These are phyloP conservation scores for Camponotus pennsylvanicus DNA, from an alignment of 1,140 invertebrate genomes.

Conservation along the genomic window DNA sequence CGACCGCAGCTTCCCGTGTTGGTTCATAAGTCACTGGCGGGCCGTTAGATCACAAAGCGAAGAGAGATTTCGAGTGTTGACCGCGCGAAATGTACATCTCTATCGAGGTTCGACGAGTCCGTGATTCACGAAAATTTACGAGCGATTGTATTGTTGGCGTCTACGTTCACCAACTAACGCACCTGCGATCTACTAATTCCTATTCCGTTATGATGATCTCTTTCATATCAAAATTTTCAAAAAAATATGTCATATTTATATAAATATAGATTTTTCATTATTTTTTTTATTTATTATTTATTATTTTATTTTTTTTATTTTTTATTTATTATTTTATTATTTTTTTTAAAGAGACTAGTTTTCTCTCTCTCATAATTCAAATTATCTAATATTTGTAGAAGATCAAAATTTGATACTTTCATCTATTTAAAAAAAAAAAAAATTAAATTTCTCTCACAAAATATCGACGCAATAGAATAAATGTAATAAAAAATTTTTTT, in stretches of 20 bases:
- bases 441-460: neutral
- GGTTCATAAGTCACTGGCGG: constrained; percentile 54
- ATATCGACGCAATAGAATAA: neutral
- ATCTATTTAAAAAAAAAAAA: neutral
- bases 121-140: constrained; percentile 17
- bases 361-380: no score
- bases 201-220: neutral
- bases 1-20: constrained; percentile 58
- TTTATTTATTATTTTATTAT: no score
- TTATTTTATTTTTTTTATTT: no score
- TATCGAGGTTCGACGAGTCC: neutral
- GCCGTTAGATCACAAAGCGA: constrained; percentile 50
- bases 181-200: neutral
- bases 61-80: constrained; percentile 40
- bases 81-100: constrained; percentile 1
- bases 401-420: neutral
- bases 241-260: neutral
- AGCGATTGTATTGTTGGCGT: neutral
- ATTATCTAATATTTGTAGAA: neutral
- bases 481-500: no score
- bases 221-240: neutral
- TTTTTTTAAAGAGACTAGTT: no score
- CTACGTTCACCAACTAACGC: neutral
- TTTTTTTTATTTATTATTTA: no score
- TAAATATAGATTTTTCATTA: no score